Base-by-base conservation (phyloP, 2,113 vertebrate genomes). In the Podiceps cristatus region DNA sequence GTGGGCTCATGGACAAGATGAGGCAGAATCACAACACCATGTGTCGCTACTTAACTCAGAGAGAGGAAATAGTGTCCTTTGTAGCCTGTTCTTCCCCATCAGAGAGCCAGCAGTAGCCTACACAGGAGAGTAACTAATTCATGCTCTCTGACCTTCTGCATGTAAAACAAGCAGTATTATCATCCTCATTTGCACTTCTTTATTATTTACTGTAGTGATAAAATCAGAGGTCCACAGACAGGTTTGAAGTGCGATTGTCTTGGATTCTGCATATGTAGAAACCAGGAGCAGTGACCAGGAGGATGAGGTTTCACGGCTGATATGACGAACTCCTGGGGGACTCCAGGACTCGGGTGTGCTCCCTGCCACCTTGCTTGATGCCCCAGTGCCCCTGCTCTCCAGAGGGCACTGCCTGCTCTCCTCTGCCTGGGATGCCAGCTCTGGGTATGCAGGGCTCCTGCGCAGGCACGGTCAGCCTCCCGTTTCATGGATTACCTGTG, bases 111-210 rank as follows among this genome's bases (percentile, higher is more conserved):
- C 90, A 62, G 44, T 33, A 82, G 71, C 74, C 95, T 73, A 20
- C 95, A 73, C 71, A 66, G 81, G 90, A 88, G 92, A 94, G 92
- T 66, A 90, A 90, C 74, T 95, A 35, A 96, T 78, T 83, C 67
- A 2, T 86, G 92, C 95, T 88, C 92, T 93, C 88, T 96, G 93
- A 95, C 91, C 94, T 92, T 66, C 85, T 79, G 81, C 95, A 88
- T 96, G 96, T 96, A 94, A 83, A 95, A 94, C 93, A 96, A 95
- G 96, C 78, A 87, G 40, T 80, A 90, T 86, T 83, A 94, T 49
- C 90, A 86, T 92, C 67, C 88, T 96, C 86, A 86, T 97, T 95
- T 96, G 90, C 88, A 89, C 89, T 77, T 90, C 85, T 96, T 90
- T 88, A 77, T 93, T 95, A 92, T 96, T 93, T 93, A 86, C 83